These are phyloP conservation scores for Lagodon rhomboides DNA, from an alignment of 2,797 vertebrate genomes.

Conservation along the genomic window DNA sequence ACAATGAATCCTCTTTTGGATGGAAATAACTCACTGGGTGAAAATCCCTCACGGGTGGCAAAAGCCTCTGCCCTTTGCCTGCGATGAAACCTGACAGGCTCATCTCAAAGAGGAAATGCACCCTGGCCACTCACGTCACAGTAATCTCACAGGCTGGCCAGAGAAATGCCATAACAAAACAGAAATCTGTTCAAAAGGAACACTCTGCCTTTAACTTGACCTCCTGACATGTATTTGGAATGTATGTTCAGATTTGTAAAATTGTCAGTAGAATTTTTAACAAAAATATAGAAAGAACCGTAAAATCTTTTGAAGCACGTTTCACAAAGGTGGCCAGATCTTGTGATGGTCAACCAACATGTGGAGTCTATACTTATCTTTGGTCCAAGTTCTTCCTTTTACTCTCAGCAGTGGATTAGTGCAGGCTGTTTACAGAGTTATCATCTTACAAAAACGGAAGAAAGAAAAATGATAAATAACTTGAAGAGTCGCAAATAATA, in stretches of 20 bases:
- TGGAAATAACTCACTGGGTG: conserved; percentile 34
- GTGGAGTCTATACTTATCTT: too few species aligned
- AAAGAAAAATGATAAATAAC: too few species aligned
- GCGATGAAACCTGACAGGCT: conserved; percentile 58
- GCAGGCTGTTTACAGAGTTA: too few species aligned
- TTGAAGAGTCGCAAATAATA: too few species aligned
- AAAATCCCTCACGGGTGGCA: conserved; percentile 54
- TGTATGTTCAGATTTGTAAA: conserved; percentile 8
- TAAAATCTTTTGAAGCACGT: too few species aligned
- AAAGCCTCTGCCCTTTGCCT: conserved; percentile 43
- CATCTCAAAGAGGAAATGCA: conserved; percentile 43
- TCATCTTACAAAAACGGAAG: too few species aligned
- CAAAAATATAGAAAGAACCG: too few species aligned
- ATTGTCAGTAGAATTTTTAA: too few species aligned
- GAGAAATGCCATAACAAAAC: conserved; percentile 21
- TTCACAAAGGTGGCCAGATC: too few species aligned
- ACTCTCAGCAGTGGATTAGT: too few species aligned
- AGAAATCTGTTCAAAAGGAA: not conserved
- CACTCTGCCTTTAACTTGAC: not conserved
- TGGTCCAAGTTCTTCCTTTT: too few species aligned
- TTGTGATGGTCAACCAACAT: too few species aligned
- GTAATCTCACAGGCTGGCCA: conserved; percentile 49
- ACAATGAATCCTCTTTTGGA: conserved; percentile 27
- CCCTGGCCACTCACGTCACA: conserved; percentile 51
- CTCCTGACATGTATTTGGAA: not conserved